Percentiles rank a stretch among this genome's conserved stretches.
These are phyloP conservation scores for Ceratoteleas bidentatus DNA, from an alignment of 1,140 invertebrate species.

Conservation along the genomic window DNA sequence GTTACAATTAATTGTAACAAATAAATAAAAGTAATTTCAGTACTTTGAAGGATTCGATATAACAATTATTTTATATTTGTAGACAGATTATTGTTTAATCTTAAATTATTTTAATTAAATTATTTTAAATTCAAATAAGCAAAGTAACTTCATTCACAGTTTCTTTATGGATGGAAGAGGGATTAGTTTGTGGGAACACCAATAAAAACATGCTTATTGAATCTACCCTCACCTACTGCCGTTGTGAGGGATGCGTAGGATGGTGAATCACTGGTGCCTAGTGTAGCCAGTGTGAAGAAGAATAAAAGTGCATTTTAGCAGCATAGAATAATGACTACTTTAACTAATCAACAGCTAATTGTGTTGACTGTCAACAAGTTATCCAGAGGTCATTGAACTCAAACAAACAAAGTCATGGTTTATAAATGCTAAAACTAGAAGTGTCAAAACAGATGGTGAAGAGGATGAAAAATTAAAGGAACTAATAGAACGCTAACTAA, in stretches of 20 bases:
- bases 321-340: conserved; percentile 61
- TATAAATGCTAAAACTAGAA: not conserved
- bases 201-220: conserved; percentile 70
- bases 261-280: conserved; percentile 80
- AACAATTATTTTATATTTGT: no score
- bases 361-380: not conserved
- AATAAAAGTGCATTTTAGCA: conserved; percentile 76
- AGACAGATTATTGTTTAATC: not conserved
- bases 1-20: no score
- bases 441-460: no score
- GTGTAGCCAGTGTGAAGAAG: conserved; percentile 72
- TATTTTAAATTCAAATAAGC: no score
- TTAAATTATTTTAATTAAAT: no score
- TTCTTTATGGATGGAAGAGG: no score
- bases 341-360: conserved; percentile 19
- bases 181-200: conserved; percentile 5
- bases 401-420: not conserved
- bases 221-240: conserved; percentile 79
- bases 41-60: no score
- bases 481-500: no score
- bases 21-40: no score
- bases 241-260: conserved; percentile 80
- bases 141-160: no score
- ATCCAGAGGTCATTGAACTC: not conserved
- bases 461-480: no score